Base-by-base conservation (phyloP, 2,797 vertebrate genomes). In the Melanotaenia maccullochi region DNA sequence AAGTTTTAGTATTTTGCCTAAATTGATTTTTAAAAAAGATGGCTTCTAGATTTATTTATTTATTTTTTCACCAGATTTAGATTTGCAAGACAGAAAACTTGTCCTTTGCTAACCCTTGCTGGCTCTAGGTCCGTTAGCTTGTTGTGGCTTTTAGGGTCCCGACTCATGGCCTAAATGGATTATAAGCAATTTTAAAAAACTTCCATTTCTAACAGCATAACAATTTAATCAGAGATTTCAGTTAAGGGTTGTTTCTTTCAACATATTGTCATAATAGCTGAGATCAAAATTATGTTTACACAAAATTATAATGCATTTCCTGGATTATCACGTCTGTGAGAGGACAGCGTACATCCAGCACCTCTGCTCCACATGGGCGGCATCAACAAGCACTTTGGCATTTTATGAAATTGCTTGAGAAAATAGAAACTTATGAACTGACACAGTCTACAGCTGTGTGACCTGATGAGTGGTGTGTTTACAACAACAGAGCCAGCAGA, bases 81-180 rank as follows among this genome's bases (percentile, higher is more conserved):
- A 71, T 35, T 18, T 33, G 30, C 4, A 35, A 68, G 63, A 74
- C 51, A 38, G 13, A n/a, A 49, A 38, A 49, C 25, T 67, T 51
- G 42, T 79, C 47, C 52, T 71, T 49, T 69, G 38, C 30, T 40
- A 28, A 28, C 63, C 60, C 49, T 49, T 9, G 78, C 68, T 68
- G 58, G 32, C 14, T 42, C 67, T 35, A 36, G 40, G 20, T n/a
- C 70, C 9, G 51, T 60, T 38, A 51, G 62, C 22, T 22, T 52
- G 59, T 60, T 11, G 14, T 32, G 4, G 55, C 71, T 78, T 62
- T 51, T 18, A 58, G 40, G 38, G n/a, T 47, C 22, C 18, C 69
- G 55, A 59, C 67, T 70, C 0, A 0, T 44, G 16, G 28, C 52
- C 54, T 68, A 32, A 72, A 73, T 77, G 2, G 47, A 57, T 62